These are phyloP conservation scores for Morelia viridis DNA, from an alignment of 2,797 vertebrate genomes.

Conservation along the genomic window DNA sequence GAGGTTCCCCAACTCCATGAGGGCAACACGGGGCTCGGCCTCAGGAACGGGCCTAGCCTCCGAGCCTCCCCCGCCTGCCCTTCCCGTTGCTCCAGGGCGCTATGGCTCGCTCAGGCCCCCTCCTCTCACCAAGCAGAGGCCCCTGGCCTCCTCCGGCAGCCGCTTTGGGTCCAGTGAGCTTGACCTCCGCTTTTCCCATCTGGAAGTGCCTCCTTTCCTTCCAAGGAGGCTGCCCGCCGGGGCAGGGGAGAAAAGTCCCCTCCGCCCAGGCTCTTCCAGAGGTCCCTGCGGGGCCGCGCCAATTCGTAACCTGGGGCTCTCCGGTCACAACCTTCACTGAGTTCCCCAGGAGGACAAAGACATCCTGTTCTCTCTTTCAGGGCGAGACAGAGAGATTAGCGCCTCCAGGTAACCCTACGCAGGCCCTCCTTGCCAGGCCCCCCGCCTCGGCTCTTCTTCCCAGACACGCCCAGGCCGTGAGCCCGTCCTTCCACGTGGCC, in stretches of 20 bases:
- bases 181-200: background rate
- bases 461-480: too few species aligned
- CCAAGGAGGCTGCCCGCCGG: background rate
- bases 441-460: too few species aligned
- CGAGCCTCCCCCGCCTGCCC: background rate
- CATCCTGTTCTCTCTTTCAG: background rate
- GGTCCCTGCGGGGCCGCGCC: too few species aligned
- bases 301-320: too few species aligned
- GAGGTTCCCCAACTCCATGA: background rate
- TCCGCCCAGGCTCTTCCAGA: background rate
- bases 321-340: background rate
- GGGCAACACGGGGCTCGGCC: background rate
- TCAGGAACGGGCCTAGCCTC: background rate
- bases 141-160: background rate
- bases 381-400: too few species aligned
- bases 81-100: too few species aligned
- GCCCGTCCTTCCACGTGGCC: background rate
- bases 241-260: background rate
- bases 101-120: background rate
- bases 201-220: background rate
- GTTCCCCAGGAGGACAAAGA: background rate
- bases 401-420: too few species aligned
- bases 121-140: background rate
- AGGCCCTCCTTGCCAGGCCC: too few species aligned
- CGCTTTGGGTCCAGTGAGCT: background rate